Conservation (phyloP, 1,140 invertebrate species). For the Neodiprion virginianus region DNA sequence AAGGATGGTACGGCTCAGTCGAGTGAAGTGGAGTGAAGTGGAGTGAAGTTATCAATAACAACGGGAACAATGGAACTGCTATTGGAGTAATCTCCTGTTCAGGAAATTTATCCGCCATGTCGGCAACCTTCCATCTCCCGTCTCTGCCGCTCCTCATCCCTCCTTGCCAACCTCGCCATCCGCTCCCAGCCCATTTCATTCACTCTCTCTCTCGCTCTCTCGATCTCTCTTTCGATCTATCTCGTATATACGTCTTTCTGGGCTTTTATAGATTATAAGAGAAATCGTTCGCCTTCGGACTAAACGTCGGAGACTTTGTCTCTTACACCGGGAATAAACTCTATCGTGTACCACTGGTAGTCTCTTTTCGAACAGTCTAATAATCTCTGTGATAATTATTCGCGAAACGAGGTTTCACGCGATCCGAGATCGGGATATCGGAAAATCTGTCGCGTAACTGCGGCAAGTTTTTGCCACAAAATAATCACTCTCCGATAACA, state of each 20-base stretch:
- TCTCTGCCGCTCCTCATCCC: conserved; percentile 15
- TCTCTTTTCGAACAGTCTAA: neutral
- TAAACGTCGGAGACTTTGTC: neutral
- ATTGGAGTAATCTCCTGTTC: conserved; percentile 50
- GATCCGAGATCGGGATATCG: neutral
- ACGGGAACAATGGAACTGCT: conserved; percentile 40
- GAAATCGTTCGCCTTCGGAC: neutral
- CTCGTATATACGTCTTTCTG: neutral
- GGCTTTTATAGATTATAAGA: neutral
- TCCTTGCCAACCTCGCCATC: neutral
- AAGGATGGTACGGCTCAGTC: neutral
- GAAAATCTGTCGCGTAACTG: too few species aligned
- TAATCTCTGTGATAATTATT: too few species aligned
- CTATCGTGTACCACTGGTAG: neutral
- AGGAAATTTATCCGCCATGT: conserved; percentile 51
- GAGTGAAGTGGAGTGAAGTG: conserved; percentile 16
- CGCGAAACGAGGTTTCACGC: neutral
- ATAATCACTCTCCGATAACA: neutral
- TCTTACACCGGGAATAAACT: neutral
- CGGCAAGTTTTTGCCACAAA: too few species aligned
- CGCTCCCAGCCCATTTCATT: neutral
- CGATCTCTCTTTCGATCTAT: too few species aligned
- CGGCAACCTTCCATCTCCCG: conserved; percentile 37
- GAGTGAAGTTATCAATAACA: conserved; percentile 31
- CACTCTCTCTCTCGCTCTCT: neutral